Base-by-base conservation (phyloP, 1,140 invertebrate genomes). In the Battus philenor region DNA sequence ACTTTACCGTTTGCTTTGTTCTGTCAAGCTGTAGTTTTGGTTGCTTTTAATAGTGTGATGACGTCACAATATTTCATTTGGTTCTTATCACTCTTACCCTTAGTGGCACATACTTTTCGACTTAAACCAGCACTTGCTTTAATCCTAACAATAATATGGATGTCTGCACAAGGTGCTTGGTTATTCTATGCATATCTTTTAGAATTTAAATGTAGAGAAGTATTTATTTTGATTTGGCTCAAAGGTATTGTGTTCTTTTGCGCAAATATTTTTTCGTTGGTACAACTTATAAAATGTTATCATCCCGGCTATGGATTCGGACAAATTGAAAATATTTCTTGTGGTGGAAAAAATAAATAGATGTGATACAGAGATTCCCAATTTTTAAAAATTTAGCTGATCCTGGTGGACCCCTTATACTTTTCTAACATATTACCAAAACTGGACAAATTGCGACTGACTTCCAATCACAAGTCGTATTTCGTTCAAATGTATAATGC, bases 21-120 rank as follows among this genome's bases (percentile, higher is more conserved):
- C 50, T 78, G 91, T 0, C 90, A 95, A 66, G 94, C 97, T 0
- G 93, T 96, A 54, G 89, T 94, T 1, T 92, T 99, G 68, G 98
- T 99, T 0, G 92, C 92, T 2, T 98, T 95, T 59, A 99, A 99
- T 86, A 95, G 97, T 72, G 98, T 99, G 0, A 90, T 97, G 52
- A 99, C 98, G 6, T 97, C 96, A 9, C 97, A 99, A 85, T 99
- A 99, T 80, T 99, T 99, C 65, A 88, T 99, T 22, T 99, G 98
- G 98, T 98, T 97, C 73, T 75, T 99, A 20, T 93, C 94, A 9
- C 69, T 98, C 4, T 78, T 99, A 9, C 97, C 97, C 1, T 54
- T 95, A 26, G 94, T 89, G 69, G 88, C 90, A 7, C 93, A 90
- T 13, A 88, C 90, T 70, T 87, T 95, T 2, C 86, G 87, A 48